Evolutionary conservation across 2,113 vertebrate genomes (phyloP), one percentile per base, ranked within the genome.

Genomic region (Pelmatolapia mariae): DNA sequence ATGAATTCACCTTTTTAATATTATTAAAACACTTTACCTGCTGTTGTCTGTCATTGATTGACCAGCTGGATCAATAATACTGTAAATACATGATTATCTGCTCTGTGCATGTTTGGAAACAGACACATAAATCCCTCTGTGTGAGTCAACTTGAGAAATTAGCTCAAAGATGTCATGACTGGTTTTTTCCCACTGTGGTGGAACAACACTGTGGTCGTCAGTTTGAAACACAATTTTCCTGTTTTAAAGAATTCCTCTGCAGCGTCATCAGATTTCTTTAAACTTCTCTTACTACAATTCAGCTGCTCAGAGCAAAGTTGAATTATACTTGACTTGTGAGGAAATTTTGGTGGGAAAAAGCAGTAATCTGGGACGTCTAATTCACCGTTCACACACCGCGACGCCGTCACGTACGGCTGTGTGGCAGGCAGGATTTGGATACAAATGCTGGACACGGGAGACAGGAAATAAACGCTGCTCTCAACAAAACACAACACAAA

Each of bases 281-380:
- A 61, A 61, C 26, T 0, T 61, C 15, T 61, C 0, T 9, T 10
- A 61, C 26, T 61, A 3, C 0, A 31, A 0, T 61, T 61, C 1
- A 61, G 2, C 2, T 61, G 57, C 57, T 0, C 29, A 33, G 29
- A 61, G 29, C 16, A 10, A 38, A 36, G 18, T 66, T 66, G n/a
- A 66, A 66, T 12, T 36, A n/a, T 2, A 66, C 61, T n/a, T 66
- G 18, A 36, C 61, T 36, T 66, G 61, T n/a, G 61, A 66, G 36
- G 1, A 66, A 2, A n/a, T n/a, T 38, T n/a, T 66, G 61, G 31
- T 38, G 61, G 33, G 6, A 38, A 66, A 66, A 66, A n/a, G 61
- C 61, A n/a, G 61, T 12, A 66, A 66, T 66, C 10, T n/a, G 31
- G 31, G 31, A 7, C 1, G 10, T 63, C 6, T 8, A n/a, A 8